Evolutionary conservation across 2,113 vertebrate species (phyloP).

Genomic region (Ctenomys sociabilis): DNA sequence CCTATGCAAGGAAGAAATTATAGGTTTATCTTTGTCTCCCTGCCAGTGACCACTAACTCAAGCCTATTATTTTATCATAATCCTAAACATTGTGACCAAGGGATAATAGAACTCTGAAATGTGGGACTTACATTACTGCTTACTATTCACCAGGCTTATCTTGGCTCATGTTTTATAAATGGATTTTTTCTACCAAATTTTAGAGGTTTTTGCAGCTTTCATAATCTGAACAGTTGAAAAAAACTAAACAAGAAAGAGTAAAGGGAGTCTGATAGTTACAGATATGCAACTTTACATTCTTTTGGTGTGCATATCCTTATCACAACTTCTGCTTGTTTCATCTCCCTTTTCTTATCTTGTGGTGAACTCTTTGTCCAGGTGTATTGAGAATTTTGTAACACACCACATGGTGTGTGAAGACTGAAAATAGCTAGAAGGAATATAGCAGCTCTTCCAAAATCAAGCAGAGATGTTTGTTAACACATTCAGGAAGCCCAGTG

Average conservation of each 20-base stretch:
- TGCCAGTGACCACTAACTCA: not conserved
- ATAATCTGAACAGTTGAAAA: not conserved
- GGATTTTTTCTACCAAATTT: not conserved
- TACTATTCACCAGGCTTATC: not conserved
- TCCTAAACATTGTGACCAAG: not conserved
- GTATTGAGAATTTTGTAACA: not conserved
- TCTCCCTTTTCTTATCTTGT: not conserved
- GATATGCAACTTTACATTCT: not conserved
- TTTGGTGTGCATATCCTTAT: not conserved
- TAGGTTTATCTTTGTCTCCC: not conserved
- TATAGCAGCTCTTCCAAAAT: not conserved
- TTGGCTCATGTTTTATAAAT: not conserved
- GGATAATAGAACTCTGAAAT: conserved; percentile 22
- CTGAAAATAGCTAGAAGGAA: not conserved
- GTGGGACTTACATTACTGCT: not conserved
- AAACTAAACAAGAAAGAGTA: not conserved
- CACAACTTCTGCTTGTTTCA: not conserved
- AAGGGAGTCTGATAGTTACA: not conserved
- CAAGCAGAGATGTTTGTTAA: not conserved
- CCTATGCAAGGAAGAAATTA: not conserved
- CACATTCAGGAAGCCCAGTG: not conserved
- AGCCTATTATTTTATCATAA: not conserved
- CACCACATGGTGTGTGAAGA: fast-evolving
- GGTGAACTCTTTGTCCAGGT: conserved; percentile 29
- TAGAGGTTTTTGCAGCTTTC: not conserved